Evolutionary conservation across 2,113 vertebrate genomes (phyloP), one percentile per base, ranked within the genome.

Genomic region (Neoarius graeffei): DNA sequence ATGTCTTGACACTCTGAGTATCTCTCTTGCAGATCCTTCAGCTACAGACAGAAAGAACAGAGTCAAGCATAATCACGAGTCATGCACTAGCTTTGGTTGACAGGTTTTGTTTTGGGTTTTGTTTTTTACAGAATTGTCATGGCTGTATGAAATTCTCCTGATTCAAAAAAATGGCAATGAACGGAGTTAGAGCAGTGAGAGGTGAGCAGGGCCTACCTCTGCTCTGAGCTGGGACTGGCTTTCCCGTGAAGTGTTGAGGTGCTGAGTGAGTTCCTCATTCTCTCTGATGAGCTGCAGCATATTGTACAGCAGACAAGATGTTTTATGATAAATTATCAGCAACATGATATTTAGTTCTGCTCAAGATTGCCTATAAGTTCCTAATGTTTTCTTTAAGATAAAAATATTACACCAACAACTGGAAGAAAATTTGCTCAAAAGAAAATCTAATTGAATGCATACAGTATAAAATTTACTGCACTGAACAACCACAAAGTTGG

Each of bases 241-340:
- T 87, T 97, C 97, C 56, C 95, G 95, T 0, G 94, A 94, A 0
- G 86, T 87, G 0, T 83, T 88, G 90, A 98, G 91, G 91, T 97
- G 95, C 91, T 96, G 96, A 88, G 95, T 96, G 90, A 98, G 91
- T 89, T 97, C 97, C 85, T 98, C 97, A 7, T 96, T 96, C 92
- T 98, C 97, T 8, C 93, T 91, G 8, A 92, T 91, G 15, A 95
- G 92, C 97, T 97, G 91, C 0, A 73, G 2, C 66, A 35, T 83
- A 23, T 56, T 19, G 20, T 74, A 74, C 4, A 74, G 35, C 15
- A 20, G 35, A 48, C 35, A 74, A 73, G 3, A 54, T 4, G 50
- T 48, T 50, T 74, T 74, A 74, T 20, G 19, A 74, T 50, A 48
- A 20, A 73, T 20, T 73, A 30, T 27, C 14, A 7, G 35, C 25